A percentile compares a stretch with the other conserved stretches of the same genome.
Evolutionary conservation across 2,888 invertebrate genomes (phyloP).

Genomic region (Spicauda simplicius): DNA sequence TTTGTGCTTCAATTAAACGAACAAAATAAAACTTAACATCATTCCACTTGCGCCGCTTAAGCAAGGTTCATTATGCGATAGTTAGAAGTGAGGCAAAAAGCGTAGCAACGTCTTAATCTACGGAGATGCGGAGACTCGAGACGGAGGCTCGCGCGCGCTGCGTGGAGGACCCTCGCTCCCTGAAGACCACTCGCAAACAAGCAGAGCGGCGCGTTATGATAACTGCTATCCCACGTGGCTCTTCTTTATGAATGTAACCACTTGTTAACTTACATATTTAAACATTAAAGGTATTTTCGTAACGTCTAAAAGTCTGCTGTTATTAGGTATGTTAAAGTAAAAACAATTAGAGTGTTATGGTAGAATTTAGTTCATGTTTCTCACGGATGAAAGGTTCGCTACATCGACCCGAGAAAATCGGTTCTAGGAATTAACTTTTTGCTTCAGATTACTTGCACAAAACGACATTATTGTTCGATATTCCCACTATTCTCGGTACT

Average conservation of each 20-base stretch:
- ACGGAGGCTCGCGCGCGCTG: not conserved
- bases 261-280: too few species aligned
- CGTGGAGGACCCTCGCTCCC: not conserved
- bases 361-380: not conserved
- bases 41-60: not conserved
- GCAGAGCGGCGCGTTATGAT: not conserved
- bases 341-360: too few species aligned
- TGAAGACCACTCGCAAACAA: not conserved
- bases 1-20: not conserved
- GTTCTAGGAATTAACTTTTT: constrained; percentile 17
- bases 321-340: too few species aligned
- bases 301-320: too few species aligned
- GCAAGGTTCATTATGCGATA: not conserved
- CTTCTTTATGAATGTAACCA: too few species aligned
- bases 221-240: not conserved
- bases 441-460: constrained; percentile 7
- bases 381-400: constrained; percentile 1
- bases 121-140: not conserved
- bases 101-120: not conserved
- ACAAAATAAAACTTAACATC: not conserved
- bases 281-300: too few species aligned
- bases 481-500: constrained; percentile 10
- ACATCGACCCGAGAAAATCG: not conserved
- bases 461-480: constrained; percentile 15
- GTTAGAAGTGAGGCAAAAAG: not conserved